Base-by-base conservation (phyloP, 1,140 invertebrate species). In the Trachelipus rathkii region DNA sequence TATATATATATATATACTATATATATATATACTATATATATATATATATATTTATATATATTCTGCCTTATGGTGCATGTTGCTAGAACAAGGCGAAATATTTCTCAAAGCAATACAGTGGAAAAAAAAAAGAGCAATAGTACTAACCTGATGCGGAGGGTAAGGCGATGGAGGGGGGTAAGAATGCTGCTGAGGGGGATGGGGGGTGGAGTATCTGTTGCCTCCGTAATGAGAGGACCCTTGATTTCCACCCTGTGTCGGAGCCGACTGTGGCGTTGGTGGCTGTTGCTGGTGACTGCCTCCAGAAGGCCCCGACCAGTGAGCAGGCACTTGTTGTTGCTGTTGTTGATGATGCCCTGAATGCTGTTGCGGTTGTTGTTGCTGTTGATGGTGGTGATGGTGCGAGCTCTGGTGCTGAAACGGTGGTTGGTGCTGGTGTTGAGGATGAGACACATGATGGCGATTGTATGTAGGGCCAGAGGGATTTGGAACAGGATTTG, bases 91-190 rank as follows among this genome's bases (percentile, higher is more conserved):
- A 33, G 33, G 33, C 33, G 33, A 33, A 33, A 33, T 33, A 33
- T 33, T 33, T 33, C 33, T 33, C 33, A 33, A 33, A 33, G 33
- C 33, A 33, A 33, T 33, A 33, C 33, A 33, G 50, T 15, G 50
- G 8, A 60, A 8, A 15, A 8, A 60, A 60, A 2, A 60, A 60
- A 60, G 4, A 19, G 50, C 50, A 19, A 8, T 60, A 60, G 50
- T 60, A 60, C 50, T 60, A 60, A 60, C 50, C 50, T 60, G 50
- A 60, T 60, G 50, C 19, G 50, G 50, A 15, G 50, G 50, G 50
- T 60, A 60, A 60, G 50, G 50, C 50, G 50, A 60, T 60, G 11
- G 50, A 13, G 50, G 50, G 19, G 50, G 50, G 50, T 60, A 60
- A 13, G 50, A 60, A 19, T 60, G 50, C 50, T 60, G 50, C 50